Conservation (phyloP, 2,797 vertebrate genomes). For the Erpetoichthys calabaricus region DNA sequence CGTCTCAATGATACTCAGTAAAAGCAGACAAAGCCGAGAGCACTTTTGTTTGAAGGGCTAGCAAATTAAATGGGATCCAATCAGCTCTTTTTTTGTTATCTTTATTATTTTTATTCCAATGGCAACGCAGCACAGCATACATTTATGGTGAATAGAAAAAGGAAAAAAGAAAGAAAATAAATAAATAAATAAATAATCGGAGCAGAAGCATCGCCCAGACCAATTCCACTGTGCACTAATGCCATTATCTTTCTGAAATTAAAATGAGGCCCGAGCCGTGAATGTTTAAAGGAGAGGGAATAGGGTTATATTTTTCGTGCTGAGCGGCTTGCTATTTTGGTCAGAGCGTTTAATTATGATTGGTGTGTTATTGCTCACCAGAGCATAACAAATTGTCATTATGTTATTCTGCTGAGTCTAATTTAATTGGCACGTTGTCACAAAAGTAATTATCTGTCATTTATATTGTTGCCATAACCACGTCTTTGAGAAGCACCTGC, state of each 20-base stretch:
- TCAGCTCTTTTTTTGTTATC: neutral
- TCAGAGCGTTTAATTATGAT: slow-evolving; percentile 87
- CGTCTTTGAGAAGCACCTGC: slow-evolving; percentile 76
- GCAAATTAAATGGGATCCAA: slow-evolving; percentile 1
- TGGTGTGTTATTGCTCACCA: slow-evolving; percentile 85
- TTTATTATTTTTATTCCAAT: neutral
- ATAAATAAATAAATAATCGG: neutral
- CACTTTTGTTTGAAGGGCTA: neutral
- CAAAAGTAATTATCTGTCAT: slow-evolving; percentile 91
- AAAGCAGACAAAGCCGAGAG: neutral
- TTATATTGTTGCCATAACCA: slow-evolving; percentile 88
- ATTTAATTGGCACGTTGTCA: slow-evolving; percentile 94
- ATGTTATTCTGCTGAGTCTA: slow-evolving; percentile 88
- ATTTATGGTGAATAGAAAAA: too few species aligned
- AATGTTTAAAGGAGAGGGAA: slow-evolving; percentile 65
- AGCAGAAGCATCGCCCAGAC: slow-evolving; percentile 3
- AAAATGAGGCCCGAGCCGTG: slow-evolving; percentile 66
- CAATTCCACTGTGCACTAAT: slow-evolving; percentile 46
- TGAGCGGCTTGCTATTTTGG: slow-evolving; percentile 65
- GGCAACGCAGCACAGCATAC: too few species aligned
- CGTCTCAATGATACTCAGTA: neutral
- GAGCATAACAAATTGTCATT: slow-evolving; percentile 91
- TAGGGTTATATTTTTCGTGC: slow-evolving; percentile 69
- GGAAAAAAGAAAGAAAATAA: neutral
- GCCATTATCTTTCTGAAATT: slow-evolving; percentile 62